These are phyloP conservation scores for Colossoma macropomum DNA, from an alignment of 2,113 vertebrate species.

Conservation along the genomic window DNA sequence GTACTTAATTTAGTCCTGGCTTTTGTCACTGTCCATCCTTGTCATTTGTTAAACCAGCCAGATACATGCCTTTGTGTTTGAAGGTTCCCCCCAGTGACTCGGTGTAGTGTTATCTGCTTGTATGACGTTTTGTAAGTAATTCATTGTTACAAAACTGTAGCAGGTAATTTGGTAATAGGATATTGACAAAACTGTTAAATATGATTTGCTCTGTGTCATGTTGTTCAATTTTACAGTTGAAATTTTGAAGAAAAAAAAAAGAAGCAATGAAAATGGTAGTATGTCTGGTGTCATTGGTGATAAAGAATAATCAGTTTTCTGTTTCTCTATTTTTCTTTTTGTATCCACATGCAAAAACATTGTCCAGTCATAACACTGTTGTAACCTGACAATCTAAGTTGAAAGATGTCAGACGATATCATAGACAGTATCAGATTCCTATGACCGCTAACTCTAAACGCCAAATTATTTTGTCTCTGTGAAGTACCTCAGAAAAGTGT, in stretches of 20 bases:
- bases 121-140: constrained; percentile 72
- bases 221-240: too few relatives aligned
- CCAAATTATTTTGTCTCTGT: constrained; percentile 83
- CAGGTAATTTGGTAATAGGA: constrained; percentile 70
- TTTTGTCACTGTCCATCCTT: constrained; percentile 23
- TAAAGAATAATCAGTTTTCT: constrained; percentile 11
- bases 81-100: constrained; percentile 78
- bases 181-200: constrained; percentile 76
- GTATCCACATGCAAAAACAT: not conserved
- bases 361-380: not conserved
- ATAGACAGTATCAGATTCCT: not conserved
- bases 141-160: constrained; percentile 76
- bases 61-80: not conserved
- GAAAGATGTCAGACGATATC: not conserved
- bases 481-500: constrained; percentile 81
- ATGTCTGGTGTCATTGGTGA: constrained; percentile 77
- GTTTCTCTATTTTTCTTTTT: not conserved
- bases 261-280: too few relatives aligned
- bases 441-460: constrained; percentile 62
- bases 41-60: constrained; percentile 32
- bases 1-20: constrained; percentile 20
- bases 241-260: too few relatives aligned
- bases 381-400: constrained; percentile 20
- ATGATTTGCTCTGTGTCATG: constrained; percentile 68
- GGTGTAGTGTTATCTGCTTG: not conserved